phyloP scores from a whole-genome alignment of 2,113 vertebrate species.

The Haliaeetus leucogaster region DNA sequence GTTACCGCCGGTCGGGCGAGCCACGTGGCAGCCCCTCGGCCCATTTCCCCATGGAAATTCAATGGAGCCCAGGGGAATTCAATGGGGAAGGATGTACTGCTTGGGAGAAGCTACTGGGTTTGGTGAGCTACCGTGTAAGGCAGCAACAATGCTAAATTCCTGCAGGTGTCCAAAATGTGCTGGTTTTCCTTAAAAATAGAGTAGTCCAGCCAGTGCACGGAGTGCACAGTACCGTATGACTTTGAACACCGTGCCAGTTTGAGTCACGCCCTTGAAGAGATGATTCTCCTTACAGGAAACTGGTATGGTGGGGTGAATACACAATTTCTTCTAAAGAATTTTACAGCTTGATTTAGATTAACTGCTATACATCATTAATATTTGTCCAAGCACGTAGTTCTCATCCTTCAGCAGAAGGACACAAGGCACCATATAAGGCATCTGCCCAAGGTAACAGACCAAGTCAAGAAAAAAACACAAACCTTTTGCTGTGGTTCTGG shows the following conservation, averaged over 20 bases:
- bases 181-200: not conserved
- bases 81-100: not conserved
- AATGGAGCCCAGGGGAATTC: not conserved
- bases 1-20: not conserved
- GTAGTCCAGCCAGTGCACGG: not conserved
- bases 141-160: not conserved
- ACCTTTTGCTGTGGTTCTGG: not conserved
- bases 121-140: not conserved
- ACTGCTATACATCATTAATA: not conserved
- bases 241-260: rapidly evolving
- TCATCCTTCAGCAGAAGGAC: not conserved
- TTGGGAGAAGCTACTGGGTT: not conserved
- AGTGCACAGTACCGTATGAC: not conserved
- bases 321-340: not conserved
- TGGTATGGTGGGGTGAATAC: not conserved
- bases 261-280: not conserved
- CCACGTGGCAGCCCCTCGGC: not conserved
- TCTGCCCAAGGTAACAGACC: not conserved
- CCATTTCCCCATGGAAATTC: no score
- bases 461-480: not conserved
- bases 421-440: not conserved
- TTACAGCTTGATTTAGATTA: not conserved
- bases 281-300: not conserved
- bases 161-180: not conserved
- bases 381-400: not conserved